Conservation (phyloP, 2,888 invertebrate species). For the Steinernema scapterisci region DNA sequence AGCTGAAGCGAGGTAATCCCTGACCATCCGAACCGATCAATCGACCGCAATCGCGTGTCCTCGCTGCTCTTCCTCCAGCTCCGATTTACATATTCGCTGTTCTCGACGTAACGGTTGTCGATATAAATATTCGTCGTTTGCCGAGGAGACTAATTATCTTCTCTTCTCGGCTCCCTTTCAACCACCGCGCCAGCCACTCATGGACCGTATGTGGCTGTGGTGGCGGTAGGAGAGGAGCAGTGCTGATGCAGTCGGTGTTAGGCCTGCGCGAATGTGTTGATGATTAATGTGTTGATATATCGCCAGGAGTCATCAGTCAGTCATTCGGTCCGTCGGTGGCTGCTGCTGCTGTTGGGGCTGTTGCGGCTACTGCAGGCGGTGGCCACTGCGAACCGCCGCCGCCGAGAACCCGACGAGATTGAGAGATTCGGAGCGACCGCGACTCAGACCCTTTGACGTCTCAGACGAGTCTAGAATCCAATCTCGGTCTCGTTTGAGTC, state of each 20-base stretch:
- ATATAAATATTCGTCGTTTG: conserved; percentile 17
- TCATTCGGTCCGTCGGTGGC: conserved; percentile 5
- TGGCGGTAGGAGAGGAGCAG: neutral
- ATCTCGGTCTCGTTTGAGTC: neutral
- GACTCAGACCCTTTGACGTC: no score
- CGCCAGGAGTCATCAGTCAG: conserved; percentile 17
- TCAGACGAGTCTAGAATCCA: neutral
- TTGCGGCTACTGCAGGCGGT: neutral
- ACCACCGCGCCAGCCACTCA: conserved; percentile 20
- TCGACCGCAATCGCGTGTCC: neutral
- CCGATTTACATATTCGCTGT: conserved; percentile 23
- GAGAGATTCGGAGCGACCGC: no score
- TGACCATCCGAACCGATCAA: conserved; percentile 8
- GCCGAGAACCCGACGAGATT: neutral
- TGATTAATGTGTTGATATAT: conserved; percentile 33
- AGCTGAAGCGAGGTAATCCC: no score
- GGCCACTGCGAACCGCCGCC: neutral
- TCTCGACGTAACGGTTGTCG: conserved; percentile 10
- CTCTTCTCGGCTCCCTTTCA: neutral
- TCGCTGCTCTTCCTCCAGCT: neutral
- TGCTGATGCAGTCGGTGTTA: conserved; percentile 11
- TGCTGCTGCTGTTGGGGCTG: neutral
- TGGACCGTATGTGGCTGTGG: neutral
- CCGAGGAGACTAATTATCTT: conserved; percentile 21
- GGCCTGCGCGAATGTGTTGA: conserved; percentile 18